Percentiles rank a stretch among this genome's conserved stretches.
These are phyloP conservation scores for Himantopus leucocephalus DNA, from an alignment of 2,113 vertebrate genomes.

Conservation along the genomic window DNA sequence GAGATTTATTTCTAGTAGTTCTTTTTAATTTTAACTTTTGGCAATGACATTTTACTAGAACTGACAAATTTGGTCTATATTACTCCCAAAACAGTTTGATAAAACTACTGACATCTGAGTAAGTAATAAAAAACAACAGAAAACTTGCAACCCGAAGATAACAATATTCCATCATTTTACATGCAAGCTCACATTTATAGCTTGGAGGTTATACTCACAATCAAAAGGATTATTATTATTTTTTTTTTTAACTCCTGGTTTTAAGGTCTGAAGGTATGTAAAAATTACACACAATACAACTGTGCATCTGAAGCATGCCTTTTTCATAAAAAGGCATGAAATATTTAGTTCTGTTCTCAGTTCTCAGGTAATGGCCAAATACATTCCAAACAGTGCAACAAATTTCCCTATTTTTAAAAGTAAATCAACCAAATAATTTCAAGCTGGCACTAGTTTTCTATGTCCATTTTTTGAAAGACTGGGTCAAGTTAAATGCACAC, in stretches of 20 bases:
- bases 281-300: background rate
- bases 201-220: background rate
- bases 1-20: background rate
- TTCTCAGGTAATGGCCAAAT: background rate
- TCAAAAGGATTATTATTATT: background rate
- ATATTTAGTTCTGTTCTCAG: background rate
- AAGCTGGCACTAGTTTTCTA: background rate
- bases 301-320: background rate
- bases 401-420: background rate
- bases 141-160: background rate
- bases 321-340: background rate
- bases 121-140: background rate
- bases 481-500: background rate
- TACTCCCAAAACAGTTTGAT: background rate
- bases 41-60: background rate
- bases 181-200: background rate
- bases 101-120: background rate
- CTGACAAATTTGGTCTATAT: background rate
- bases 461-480: background rate
- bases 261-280: background rate
- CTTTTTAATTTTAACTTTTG: background rate
- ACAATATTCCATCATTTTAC: background rate
- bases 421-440: conserved; percentile 15
- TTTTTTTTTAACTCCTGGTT: background rate
- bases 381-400: background rate